Conservation (phyloP, 1,140 invertebrate species). For the Euura saliciscinereae region DNA sequence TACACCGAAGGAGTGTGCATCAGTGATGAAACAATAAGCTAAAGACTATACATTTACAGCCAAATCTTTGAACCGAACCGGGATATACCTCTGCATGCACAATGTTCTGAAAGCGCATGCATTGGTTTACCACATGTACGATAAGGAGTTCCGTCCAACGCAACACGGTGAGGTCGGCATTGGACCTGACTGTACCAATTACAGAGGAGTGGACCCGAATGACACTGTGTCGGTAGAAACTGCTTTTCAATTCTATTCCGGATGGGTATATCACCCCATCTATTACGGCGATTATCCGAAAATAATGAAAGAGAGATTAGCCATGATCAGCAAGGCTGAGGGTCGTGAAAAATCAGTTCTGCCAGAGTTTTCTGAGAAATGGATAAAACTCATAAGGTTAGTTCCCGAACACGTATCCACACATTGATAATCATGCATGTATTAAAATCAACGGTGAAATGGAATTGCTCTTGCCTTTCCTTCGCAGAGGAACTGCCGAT, state of each 20-base stretch:
- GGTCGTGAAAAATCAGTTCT: conserved; percentile 55
- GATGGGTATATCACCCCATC: background rate
- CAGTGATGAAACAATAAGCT: background rate
- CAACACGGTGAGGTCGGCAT: background rate
- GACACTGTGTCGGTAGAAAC: background rate
- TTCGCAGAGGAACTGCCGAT: too few species aligned
- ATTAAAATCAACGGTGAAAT: too few species aligned
- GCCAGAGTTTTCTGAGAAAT: conserved; percentile 56
- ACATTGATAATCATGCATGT: background rate
- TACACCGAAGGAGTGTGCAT: background rate
- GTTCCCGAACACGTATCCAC: too few species aligned
- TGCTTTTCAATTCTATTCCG: background rate
- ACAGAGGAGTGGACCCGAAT: background rate
- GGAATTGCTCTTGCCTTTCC: too few species aligned
- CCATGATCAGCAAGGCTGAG: conserved; percentile 55
- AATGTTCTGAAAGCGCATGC: conserved; percentile 64
- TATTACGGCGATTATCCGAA: conserved; percentile 40
- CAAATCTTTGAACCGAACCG: conserved; percentile 29
- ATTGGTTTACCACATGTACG: conserved; percentile 32
- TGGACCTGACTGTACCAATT: background rate
- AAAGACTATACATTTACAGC: background rate
- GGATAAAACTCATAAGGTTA: conserved; percentile 34
- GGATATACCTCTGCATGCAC: conserved; percentile 60
- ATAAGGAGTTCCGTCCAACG: background rate
- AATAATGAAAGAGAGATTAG: conserved; percentile 55